Evolutionary conservation across 2,888 invertebrate species (phyloP).

Genomic region (Sinodicranocentrus sp.): DNA sequence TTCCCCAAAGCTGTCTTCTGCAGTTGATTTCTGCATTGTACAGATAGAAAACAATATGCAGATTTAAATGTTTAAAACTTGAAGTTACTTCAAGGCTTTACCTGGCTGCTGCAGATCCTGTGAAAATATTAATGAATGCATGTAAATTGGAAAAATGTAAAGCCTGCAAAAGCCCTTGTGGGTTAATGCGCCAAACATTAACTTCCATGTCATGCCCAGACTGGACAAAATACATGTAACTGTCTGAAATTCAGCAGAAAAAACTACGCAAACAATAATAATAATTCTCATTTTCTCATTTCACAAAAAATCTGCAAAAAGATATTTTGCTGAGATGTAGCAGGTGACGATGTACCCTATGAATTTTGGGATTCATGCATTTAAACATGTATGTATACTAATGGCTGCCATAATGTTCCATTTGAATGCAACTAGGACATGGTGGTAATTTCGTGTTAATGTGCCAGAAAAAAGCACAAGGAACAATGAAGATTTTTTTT

Average conservation of each 20-base stretch:
- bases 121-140: no score
- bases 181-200: no score
- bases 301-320: neutral
- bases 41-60: no score
- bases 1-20: no score
- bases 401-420: slow-evolving; percentile 47
- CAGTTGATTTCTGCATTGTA: no score
- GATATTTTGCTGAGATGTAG: slow-evolving; percentile 7
- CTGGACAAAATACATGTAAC: neutral
- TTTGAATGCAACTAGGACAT: slow-evolving; percentile 54
- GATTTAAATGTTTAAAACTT: no score
- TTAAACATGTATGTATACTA: slow-evolving; percentile 23
- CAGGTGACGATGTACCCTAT: slow-evolving; percentile 13
- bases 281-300: neutral
- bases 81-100: no score
- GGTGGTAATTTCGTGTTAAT: slow-evolving; percentile 53
- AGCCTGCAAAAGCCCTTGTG: no score
- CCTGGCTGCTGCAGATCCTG: no score
- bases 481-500: slow-evolving; percentile 19
- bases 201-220: no score
- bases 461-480: slow-evolving; percentile 45
- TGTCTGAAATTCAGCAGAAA: neutral
- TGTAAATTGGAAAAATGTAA: no score
- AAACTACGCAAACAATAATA: no score
- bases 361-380: slow-evolving; percentile 8